Evolutionary conservation across 2,797 vertebrate species (phyloP).

Genomic region (Darevskia nairensis): DNA sequence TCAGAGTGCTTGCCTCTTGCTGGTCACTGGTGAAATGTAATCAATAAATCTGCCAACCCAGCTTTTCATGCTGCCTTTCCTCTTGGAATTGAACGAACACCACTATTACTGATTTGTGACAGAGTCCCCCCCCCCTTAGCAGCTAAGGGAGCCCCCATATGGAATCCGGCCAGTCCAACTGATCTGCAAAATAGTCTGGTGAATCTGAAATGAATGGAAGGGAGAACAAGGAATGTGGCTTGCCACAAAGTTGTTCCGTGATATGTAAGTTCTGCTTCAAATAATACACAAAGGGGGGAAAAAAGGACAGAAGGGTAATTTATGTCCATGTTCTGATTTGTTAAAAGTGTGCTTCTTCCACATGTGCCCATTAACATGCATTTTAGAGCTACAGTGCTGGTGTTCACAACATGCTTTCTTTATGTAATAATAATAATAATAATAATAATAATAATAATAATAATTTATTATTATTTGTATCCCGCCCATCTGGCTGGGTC

Average conservation of each 20-base stretch:
- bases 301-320: neutral
- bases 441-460: no score
- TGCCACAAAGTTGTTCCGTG: neutral
- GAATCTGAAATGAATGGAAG: conserved; percentile 43
- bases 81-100: conserved; percentile 79
- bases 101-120: conserved; percentile 72
- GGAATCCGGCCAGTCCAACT: conserved; percentile 55
- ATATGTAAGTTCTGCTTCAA: conserved; percentile 17
- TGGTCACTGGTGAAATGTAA: conserved; percentile 79
- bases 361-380: conserved; percentile 7
- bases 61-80: conserved; percentile 77
- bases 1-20: conserved; percentile 81
- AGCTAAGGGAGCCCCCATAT: conserved; percentile 15
- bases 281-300: neutral
- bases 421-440: neutral
- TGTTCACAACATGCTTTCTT: neutral
- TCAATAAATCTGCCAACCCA: conserved; percentile 81
- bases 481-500: no score
- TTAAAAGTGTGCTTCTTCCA: conserved; percentile 1
- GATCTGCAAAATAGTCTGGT: conserved; percentile 47
- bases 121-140: conserved; percentile 58
- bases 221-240: conserved; percentile 34
- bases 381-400: conserved; percentile 5
- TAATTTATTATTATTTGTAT: no score
- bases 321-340: neutral